Percentiles rank a stretch among this genome's conserved stretches.
Evolutionary conservation across 35 echinoderm and acorn worm genomes (phyloP).

Genomic region (Acanthaster planci): DNA sequence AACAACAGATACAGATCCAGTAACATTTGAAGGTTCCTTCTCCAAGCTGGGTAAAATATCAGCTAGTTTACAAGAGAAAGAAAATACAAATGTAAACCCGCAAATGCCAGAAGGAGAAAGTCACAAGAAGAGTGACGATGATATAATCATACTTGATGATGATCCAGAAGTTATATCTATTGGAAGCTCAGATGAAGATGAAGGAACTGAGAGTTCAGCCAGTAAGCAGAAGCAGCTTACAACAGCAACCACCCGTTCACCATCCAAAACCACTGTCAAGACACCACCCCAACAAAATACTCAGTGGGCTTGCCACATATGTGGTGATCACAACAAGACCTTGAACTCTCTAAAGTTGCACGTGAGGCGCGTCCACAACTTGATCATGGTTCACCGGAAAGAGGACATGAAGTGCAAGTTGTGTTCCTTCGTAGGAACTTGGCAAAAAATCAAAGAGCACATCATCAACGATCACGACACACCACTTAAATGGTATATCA

Average conservation of each 20-base stretch:
- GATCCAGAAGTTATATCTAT: background rate
- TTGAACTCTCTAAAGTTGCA: conserved; percentile 8
- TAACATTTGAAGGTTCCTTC: background rate
- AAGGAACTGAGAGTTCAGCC: background rate
- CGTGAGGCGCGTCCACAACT: background rate
- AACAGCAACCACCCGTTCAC: background rate
- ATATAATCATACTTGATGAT: background rate
- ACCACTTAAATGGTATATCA: conserved; percentile 7
- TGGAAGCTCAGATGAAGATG: conserved; percentile 22
- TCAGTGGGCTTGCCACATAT: background rate
- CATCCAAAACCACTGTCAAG: background rate
- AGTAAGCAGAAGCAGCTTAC: background rate
- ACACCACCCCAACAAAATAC: background rate
- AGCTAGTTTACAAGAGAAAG: background rate
- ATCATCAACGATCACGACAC: conserved; percentile 10
- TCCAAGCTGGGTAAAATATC: background rate
- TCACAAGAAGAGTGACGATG: background rate
- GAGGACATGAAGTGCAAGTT: conserved; percentile 13
- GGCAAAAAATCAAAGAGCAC: conserved; percentile 22
- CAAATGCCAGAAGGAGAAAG: background rate
- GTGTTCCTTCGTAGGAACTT: conserved; percentile 2
- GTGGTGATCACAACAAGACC: background rate
- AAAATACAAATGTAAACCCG: background rate
- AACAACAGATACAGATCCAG: background rate
- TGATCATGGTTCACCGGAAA: conserved; percentile 8